Base-by-base conservation (phyloP, 2,113 vertebrate species). In the Notiomystis cincta region DNA sequence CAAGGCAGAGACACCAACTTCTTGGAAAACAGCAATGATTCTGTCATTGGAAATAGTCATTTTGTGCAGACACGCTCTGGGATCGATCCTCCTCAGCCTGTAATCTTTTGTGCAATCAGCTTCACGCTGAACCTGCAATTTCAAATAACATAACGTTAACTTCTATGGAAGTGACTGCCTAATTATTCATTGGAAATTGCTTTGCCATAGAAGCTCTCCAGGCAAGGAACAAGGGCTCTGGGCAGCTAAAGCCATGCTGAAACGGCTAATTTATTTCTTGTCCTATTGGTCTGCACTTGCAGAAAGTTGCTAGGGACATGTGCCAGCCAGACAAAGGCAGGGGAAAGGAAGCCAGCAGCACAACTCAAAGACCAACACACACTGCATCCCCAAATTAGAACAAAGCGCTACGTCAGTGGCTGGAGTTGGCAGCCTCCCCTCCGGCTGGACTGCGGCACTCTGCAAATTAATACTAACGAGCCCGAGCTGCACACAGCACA, bases 331-430 rank as follows among this genome's bases (percentile, higher is more conserved):
- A 53, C 93, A 90, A 91, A 97, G 89, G 13, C 50, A 89, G 21
- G 31, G 84, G 81, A 69, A 62, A 76, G 83, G 79, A 95, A 92
- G 88, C 89, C 93, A 92, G 93, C 47, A 90, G 92, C 82, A 92
- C 51, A 94, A 84, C 85, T 65, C 83, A 50, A 66, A 94, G 85
- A 21, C 73, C 85, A 93, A 37, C 65, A 93, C 54, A 28, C 33
- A 18, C 62, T 57, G 64, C 90, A 79, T 58, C 85, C 95, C 82
- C 61, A 75, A 82, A 94, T 86, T 35, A 94, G 89, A 91, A 94
- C 69, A 91, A 67, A 75, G 13, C 5, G 2, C 82, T 20, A 47
- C 54, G 57, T 54, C 79, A 81, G 67, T 31, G 51, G 40, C 76
- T 17, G 62, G 16, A 35, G 24, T 0, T 71, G 87, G 88, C 89